These are phyloP conservation scores for Nephrocerus scutellatus DNA, from an alignment of 2,888 invertebrate genomes.

Conservation along the genomic window DNA sequence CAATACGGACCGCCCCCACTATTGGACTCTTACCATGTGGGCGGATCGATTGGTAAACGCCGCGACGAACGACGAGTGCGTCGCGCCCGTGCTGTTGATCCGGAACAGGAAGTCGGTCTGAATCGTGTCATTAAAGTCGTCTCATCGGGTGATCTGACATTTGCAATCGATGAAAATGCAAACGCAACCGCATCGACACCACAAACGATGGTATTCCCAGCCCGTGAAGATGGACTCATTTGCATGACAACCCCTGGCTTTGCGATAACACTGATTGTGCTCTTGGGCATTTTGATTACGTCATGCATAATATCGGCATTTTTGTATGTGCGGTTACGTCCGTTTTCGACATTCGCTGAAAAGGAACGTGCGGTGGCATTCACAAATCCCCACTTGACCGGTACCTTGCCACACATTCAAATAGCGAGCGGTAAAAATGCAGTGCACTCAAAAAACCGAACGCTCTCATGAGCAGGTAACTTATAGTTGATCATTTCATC, in stretches of 20 bases:
- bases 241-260: slow-evolving; percentile 95
- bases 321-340: slow-evolving; percentile 72
- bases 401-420: slow-evolving; percentile 38
- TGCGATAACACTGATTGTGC: slow-evolving; percentile 74
- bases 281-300: slow-evolving; percentile 73
- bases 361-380: slow-evolving; percentile 45
- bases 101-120: slow-evolving; percentile 78
- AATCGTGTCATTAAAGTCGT: slow-evolving; percentile 86
- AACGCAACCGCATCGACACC: slow-evolving; percentile 54
- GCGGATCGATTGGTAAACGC: slow-evolving; percentile 57
- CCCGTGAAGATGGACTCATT: slow-evolving; percentile 63
- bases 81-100: slow-evolving; percentile 58
- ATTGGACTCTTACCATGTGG: slow-evolving; percentile 54
- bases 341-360: slow-evolving; percentile 53
- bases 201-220: slow-evolving; percentile 67
- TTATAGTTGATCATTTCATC: no score
- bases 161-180: slow-evolving; percentile 65
- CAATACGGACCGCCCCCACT: slow-evolving; percentile 69
- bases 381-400: slow-evolving; percentile 43
- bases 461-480: slow-evolving; percentile 22
- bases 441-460: slow-evolving; percentile 41
- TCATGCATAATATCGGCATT: slow-evolving; percentile 83
- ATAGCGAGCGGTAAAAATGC: slow-evolving; percentile 30
- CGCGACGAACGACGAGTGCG: slow-evolving; percentile 67
- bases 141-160: slow-evolving; percentile 82